Evolutionary conservation across 2,113 vertebrate species (phyloP).

Genomic region (Morone chrysops): DNA sequence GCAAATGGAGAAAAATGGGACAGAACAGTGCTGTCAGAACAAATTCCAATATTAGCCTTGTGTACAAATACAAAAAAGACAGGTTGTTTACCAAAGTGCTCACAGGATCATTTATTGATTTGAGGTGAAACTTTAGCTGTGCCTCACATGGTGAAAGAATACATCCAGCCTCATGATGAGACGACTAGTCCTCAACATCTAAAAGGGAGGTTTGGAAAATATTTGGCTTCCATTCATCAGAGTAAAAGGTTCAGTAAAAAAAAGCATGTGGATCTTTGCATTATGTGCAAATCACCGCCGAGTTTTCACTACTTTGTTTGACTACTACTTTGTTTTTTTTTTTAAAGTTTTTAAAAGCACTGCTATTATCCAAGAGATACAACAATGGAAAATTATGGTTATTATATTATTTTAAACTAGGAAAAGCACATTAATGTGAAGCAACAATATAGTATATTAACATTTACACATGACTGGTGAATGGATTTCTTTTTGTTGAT

Average conservation of each 20-base stretch:
- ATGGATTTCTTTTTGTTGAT: neutral
- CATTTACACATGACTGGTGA: neutral
- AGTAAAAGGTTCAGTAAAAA: neutral
- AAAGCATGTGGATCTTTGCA: neutral
- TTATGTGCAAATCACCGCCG: no score
- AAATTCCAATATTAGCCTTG: constrained; percentile 17
- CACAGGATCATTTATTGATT: constrained; percentile 21
- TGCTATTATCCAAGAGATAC: neutral
- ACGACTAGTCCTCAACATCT: constrained; percentile 15
- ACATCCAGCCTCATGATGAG: constrained; percentile 6
- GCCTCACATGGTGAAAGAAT: constrained; percentile 16
- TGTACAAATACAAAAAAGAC: constrained; percentile 25
- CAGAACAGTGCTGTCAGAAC: constrained; percentile 23
- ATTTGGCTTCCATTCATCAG: neutral
- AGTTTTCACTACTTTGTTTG: neutral
- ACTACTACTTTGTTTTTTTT: no score
- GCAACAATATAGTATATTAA: neutral
- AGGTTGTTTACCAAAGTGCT: constrained; percentile 30
- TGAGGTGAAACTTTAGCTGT: constrained; percentile 23
- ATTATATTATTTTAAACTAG: neutral
- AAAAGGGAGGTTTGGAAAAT: neutral
- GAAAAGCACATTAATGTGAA: neutral
- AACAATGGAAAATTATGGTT: neutral
- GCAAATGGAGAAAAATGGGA: constrained; percentile 21
- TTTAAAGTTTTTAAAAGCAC: neutral